Evolutionary conservation across 2,113 vertebrate genomes (phyloP).

Genomic region (Phainopepla nitens): DNA sequence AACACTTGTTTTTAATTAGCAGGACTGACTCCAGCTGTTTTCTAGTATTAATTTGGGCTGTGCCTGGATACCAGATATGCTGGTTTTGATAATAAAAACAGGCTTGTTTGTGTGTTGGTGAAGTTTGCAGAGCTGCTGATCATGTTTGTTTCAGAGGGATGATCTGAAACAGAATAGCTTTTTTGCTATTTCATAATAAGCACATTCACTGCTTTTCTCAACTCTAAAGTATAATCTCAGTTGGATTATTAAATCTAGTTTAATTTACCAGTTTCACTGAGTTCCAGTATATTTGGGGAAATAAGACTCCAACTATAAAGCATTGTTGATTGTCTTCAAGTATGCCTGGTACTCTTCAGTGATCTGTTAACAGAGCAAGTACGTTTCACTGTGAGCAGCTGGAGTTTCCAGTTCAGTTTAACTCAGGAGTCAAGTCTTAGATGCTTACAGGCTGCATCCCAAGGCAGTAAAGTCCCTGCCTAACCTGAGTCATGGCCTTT

Average conservation of each 20-base stretch:
- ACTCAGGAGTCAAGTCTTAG: not conserved
- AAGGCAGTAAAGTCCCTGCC: not conserved
- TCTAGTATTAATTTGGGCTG: not conserved
- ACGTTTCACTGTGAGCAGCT: not conserved
- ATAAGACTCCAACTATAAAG: not conserved
- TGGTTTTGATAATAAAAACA: not conserved
- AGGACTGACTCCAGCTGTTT: not conserved
- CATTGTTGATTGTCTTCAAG: not conserved
- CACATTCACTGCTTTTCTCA: not conserved
- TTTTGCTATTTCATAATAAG: not conserved
- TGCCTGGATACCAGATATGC: not conserved
- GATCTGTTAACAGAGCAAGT: not conserved
- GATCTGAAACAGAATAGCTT: not conserved
- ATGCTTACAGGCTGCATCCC: not conserved
- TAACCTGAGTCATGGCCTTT: not conserved
- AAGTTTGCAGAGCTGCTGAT: not conserved
- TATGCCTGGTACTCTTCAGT: not conserved
- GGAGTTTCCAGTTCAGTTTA: not conserved
- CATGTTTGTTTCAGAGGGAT: not conserved
- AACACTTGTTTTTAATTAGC: not conserved
- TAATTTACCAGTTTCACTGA: not conserved
- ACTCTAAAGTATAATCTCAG: not conserved
- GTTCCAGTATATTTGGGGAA: not conserved
- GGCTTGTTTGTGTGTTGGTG: not conserved
- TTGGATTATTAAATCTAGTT: not conserved